Evolutionary conservation across 2,113 vertebrate genomes (phyloP), one percentile per base, ranked within the genome.

Genomic region (Anguilla japonica): DNA sequence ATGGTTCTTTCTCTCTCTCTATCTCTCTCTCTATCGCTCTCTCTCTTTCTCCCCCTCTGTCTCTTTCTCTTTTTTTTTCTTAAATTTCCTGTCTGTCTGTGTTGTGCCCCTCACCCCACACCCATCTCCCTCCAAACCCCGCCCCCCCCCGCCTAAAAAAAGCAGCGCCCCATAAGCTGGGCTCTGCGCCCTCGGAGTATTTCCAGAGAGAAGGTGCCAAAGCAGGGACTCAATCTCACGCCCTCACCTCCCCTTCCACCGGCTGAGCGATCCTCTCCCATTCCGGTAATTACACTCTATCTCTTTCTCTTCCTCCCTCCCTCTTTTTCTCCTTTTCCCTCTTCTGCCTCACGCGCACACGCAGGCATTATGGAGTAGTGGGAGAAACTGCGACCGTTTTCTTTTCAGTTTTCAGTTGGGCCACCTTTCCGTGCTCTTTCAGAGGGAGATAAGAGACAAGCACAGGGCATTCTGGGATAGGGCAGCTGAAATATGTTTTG

Each of bases 1-100:
- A 81, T 87, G 84, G 89, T 87, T 88, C 53, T 89, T 63, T 93
- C 53, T 92, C 43, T 82, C 67, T 91, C 40, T 89, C 88, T 87
- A 81, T 87, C 79, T 84, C 50, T 89, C 83, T 85, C 88, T 60
- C 88, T 91, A 39, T 89, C 88, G 86, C 83, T 85, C 79, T 89
- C 83, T 83, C 88, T 60, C 88, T 87, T 20, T 93, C 60, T 83
- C 41, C 39, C 29, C 81, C 57, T 39, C 34, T 84, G n/a, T 83
- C n/a, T 41, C 16, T 34, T 43, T 39, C 34, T 34, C 85, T 63
- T 80, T 26, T 11, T 0, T 20, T 43, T 46, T 14, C 43, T 46
- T 46, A 46, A 46, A 6, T 46, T 39, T 67, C 22, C 84, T 80
- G n/a, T 79, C 75, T 80, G 20, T 79, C 50, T 41, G 29, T 40